Evolutionary conservation across 2,888 invertebrate species (phyloP), one percentile per base, ranked within the genome.

Genomic region (Heliconius aoede): DNA sequence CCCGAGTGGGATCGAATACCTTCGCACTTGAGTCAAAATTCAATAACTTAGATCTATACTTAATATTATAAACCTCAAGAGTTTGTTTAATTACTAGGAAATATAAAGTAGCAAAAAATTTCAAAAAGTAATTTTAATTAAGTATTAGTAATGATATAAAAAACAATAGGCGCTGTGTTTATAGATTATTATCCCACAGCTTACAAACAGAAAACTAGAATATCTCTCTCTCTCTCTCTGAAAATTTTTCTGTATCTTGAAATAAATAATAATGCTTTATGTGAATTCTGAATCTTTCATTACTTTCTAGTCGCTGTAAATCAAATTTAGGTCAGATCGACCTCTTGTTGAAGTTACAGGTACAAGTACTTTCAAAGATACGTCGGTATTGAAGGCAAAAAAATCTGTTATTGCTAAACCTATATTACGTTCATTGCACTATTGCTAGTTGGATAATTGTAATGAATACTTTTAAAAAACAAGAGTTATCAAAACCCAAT

Each of bases 251-350:
- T 4, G 7, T 65, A 24, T 24, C 36, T 40, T 5, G 15, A 40
- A 36, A 65, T 36, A 65, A 36, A 40, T 24, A 65, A 36, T 24
- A 11, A 36, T 0, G 36, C 36, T 65, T 40, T 65, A 26, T 40
- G 36, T 65, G 65, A 26, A 65, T 24, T 65, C 40, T 24, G 65
- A 65, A 65, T 65, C 36, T 65, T 65, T 65, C 40, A 65, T 65
- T 40, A 36, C 65, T 65, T 40, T 65, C 36, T 65, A 65, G 36
- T 65, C 36, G 65, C 40, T 65, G 65, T 40, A 65, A 40, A 65
- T 65, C 36, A 36, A 40, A 65, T 65, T 65, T 24, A 65, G 65
- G 24, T 65, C 65, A 65, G 65, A 65, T 65, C 65, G 65, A 65
- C 36, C 65, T 65, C 40, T 65, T 40, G 40, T 65, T 65, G 4